phyloP scores from a whole-genome alignment of 2,797 vertebrate genomes.

The Miichthys miiuy region DNA sequence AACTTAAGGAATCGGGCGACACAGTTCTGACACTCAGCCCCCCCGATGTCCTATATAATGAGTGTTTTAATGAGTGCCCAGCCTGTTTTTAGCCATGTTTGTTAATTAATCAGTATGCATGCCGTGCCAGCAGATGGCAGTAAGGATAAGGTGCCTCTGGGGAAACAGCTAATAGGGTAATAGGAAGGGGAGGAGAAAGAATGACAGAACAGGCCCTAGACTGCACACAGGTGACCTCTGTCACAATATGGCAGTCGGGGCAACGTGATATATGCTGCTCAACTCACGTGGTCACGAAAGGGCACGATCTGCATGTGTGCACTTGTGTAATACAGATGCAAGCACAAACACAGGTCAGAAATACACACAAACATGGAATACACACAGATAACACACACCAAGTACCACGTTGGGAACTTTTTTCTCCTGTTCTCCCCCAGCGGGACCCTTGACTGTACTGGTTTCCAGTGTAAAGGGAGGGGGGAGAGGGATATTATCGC shows the following conservation, averaged over 20 bases:
- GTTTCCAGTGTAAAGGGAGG: slow-evolving; percentile 52
- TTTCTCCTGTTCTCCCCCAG: not conserved
- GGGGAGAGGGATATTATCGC: slow-evolving; percentile 51
- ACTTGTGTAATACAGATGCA: slow-evolving; percentile 35
- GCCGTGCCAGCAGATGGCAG: slow-evolving; percentile 79
- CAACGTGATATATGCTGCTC: slow-evolving; percentile 47
- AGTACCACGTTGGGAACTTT: slow-evolving; percentile 22
- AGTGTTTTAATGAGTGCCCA: slow-evolving; percentile 61
- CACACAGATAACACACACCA: slow-evolving; percentile 16
- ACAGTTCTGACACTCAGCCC: slow-evolving; percentile 54
- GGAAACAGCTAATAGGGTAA: slow-evolving; percentile 71
- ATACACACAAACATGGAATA: slow-evolving; percentile 4
- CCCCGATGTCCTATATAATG: slow-evolving; percentile 59
- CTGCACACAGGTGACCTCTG: slow-evolving; percentile 75
- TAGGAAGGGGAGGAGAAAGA: slow-evolving; percentile 54
- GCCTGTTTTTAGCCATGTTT: slow-evolving; percentile 70
- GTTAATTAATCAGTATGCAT: slow-evolving; percentile 77
- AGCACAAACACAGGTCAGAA: slow-evolving; percentile 32
- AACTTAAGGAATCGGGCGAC: slow-evolving; percentile 41
- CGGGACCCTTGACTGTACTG: slow-evolving; percentile 48
- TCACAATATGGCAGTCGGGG: slow-evolving; percentile 42
- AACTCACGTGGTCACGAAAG: slow-evolving; percentile 54
- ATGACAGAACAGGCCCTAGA: slow-evolving; percentile 61
- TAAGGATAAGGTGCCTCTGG: slow-evolving; percentile 74
- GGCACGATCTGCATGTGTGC: slow-evolving; percentile 62